Percentiles rank a stretch among this genome's conserved stretches.
These are phyloP conservation scores for Gadopsis bispinosus DNA, from an alignment of 2,797 vertebrate species.

Conservation along the genomic window DNA sequence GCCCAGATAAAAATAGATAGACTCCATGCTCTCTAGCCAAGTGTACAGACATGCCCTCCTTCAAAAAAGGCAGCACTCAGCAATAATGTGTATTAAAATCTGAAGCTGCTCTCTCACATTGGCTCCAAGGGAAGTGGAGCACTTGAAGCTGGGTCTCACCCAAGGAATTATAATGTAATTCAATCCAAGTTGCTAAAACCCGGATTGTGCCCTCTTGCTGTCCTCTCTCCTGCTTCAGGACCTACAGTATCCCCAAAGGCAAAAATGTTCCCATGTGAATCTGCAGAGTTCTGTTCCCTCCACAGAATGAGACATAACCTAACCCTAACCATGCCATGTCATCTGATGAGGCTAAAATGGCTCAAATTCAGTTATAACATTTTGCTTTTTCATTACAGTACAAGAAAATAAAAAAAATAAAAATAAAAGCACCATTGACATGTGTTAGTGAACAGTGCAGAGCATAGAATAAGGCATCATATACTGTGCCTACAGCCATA, in stretches of 20 bases:
- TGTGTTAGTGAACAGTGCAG: background rate
- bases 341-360: background rate
- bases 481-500: background rate
- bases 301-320: constrained; percentile 8
- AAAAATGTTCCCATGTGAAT: constrained; percentile 11
- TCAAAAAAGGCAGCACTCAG: constrained; percentile 65
- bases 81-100: constrained; percentile 68
- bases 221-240: constrained; percentile 11
- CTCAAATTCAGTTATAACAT: background rate
- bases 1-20: constrained; percentile 73
- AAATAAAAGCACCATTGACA: background rate
- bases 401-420: background rate
- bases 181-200: constrained; percentile 46
- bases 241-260: constrained; percentile 26
- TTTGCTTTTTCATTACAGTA: background rate
- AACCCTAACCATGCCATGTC: background rate
- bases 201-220: constrained; percentile 15
- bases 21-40: constrained; percentile 66
- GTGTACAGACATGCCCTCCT: constrained; percentile 54
- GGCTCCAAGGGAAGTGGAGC: constrained; percentile 38
- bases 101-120: constrained; percentile 43
- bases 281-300: constrained; percentile 15
- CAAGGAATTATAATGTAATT: constrained; percentile 54
- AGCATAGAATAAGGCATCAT: background rate
- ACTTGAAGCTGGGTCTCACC: constrained; percentile 43